phyloP scores from a whole-genome alignment of 2,797 vertebrate genomes.

The Lateolabrax maculatus region DNA sequence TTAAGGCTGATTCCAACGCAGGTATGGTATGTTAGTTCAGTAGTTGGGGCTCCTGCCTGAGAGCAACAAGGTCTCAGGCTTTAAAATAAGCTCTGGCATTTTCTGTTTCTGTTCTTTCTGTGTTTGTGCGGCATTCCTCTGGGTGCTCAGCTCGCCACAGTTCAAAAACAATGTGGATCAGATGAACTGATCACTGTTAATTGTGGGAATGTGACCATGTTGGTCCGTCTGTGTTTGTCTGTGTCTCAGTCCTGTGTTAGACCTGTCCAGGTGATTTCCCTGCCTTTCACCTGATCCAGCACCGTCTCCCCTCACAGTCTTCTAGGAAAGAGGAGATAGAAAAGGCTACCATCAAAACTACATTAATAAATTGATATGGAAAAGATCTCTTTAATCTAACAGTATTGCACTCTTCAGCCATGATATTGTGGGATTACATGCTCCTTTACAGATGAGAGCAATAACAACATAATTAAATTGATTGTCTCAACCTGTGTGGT shows the following conservation, averaged over 20 bases:
- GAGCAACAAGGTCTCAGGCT: background rate
- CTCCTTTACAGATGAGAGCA: background rate
- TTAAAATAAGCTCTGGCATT: background rate
- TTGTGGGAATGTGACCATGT: background rate
- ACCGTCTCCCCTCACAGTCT: background rate
- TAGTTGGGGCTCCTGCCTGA: conserved; percentile 1
- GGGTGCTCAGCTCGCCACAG: background rate
- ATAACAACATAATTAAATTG: conserved; percentile 1
- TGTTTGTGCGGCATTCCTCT: conserved; percentile 6
- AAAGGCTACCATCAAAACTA: background rate
- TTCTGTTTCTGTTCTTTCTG: background rate
- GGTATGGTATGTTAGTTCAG: background rate
- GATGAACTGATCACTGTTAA: background rate
- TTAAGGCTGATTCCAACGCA: conserved; percentile 10
- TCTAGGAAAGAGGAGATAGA: conserved; percentile 5
- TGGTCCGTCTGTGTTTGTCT: background rate
- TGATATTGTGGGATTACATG: background rate
- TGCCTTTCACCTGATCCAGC: background rate
- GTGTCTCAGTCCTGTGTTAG: background rate
- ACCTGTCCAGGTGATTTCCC: background rate
- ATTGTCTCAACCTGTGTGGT: background rate
- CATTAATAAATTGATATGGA: background rate
- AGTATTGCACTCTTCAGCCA: background rate
- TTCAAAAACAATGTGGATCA: conserved; percentile 16
- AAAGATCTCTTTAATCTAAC: conserved; percentile 11